These are phyloP conservation scores for Cyrtodaria siliqua DNA, from an alignment of 2,888 invertebrate genomes.

Conservation along the genomic window DNA sequence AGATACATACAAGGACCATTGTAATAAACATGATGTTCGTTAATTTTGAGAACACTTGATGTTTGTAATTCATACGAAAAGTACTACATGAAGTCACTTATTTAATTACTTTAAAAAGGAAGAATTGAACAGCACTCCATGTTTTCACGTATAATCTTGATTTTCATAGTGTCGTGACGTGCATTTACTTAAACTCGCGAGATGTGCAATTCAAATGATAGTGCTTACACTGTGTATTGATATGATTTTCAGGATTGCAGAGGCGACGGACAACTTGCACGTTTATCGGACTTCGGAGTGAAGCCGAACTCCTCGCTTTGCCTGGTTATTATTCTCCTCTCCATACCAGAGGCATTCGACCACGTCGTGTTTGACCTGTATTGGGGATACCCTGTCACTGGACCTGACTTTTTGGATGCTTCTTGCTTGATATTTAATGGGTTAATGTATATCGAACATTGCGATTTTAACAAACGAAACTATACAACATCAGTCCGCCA, in stretches of 20 bases:
- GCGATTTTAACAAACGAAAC: constrained; percentile 44
- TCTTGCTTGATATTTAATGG: constrained; percentile 65
- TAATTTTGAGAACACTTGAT: too few species aligned
- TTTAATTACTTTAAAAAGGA: too few species aligned
- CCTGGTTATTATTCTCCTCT: constrained; percentile 64
- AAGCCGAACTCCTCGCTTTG: constrained; percentile 61
- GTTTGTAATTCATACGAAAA: too few species aligned
- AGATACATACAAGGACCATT: too few species aligned
- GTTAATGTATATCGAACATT: background rate
- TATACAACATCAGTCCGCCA: constrained; percentile 42
- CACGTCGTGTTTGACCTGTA: constrained; percentile 72
- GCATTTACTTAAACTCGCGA: too few species aligned
- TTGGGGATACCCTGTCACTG: constrained; percentile 70
- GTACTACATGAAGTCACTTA: too few species aligned
- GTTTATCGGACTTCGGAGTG: constrained; percentile 59
- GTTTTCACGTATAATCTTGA: too few species aligned
- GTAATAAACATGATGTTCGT: too few species aligned
- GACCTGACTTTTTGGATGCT: constrained; percentile 69
- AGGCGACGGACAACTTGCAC: constrained; percentile 24
- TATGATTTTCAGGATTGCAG: constrained; percentile 47
- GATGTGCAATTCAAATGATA: too few species aligned
- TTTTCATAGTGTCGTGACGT: too few species aligned
- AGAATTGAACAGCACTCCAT: too few species aligned
- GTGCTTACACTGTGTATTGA: too few species aligned
- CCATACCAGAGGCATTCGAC: constrained; percentile 69